These are phyloP conservation scores for Caiman crocodilus DNA, from an alignment of 2,797 vertebrate species.

Conservation along the genomic window DNA sequence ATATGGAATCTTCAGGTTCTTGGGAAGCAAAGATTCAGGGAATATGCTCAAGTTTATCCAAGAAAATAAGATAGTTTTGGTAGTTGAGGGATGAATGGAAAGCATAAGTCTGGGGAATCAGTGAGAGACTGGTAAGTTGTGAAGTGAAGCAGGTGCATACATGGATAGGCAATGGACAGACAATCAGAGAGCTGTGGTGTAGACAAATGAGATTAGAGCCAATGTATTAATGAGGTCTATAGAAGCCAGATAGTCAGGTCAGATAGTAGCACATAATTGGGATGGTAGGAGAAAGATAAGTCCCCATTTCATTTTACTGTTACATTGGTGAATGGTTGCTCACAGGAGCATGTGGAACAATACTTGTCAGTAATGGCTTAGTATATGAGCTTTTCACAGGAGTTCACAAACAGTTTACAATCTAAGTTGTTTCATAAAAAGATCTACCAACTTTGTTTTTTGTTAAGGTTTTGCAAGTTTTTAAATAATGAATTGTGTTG, in stretches of 20 bases:
- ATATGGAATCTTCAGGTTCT: no score
- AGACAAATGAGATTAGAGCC: background rate
- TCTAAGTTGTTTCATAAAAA: accelerated
- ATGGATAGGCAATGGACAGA: no score
- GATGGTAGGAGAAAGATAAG: background rate
- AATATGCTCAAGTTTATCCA: no score
- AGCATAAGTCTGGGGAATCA: no score
- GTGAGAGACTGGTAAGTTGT: no score
- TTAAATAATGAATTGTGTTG: background rate
- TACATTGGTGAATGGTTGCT: background rate
- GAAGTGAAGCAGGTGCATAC: no score
- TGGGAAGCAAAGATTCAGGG: no score
- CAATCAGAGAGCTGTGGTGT: no score
- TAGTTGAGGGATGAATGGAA: no score
- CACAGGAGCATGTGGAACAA: background rate
- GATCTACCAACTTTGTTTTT: background rate
- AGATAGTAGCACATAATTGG: background rate
- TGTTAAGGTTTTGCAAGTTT: background rate
- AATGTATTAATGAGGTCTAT: background rate
- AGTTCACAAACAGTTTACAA: no score
- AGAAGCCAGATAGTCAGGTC: background rate
- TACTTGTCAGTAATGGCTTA: background rate
- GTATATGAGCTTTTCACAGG: no score
- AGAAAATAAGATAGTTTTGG: no score
- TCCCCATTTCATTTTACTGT: background rate